A percentile compares a stretch with the other conserved stretches of the same genome.
These are phyloP conservation scores for Patella vulgata DNA, from an alignment of 1,140 invertebrate genomes.

Conservation along the genomic window DNA sequence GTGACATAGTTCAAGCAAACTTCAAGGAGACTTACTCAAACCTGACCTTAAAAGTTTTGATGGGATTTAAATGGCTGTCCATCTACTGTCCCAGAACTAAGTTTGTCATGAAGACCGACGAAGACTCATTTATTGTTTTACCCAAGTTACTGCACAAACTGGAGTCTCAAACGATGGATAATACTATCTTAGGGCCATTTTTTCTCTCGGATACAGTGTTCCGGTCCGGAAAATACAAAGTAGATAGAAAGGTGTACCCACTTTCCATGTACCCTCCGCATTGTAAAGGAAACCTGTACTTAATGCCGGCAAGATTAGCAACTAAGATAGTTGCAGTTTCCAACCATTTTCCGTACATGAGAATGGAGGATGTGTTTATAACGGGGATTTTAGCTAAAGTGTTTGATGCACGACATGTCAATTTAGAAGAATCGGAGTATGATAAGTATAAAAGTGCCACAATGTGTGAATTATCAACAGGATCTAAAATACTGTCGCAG, in stretches of 20 bases:
- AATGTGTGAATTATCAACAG: too few relatives aligned
- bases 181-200: conserved; percentile 13
- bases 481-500: too few relatives aligned
- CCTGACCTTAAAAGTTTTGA: conserved; percentile 86
- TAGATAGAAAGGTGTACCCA: conserved; percentile 38
- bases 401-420: conserved; percentile 32
- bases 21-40: conserved; percentile 84
- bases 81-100: conserved; percentile 73
- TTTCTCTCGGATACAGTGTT: conserved; percentile 26
- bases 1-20: conserved; percentile 82
- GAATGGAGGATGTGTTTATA: conserved; percentile 67
- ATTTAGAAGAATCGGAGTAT: conserved; percentile 16
- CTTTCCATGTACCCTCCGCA: conserved; percentile 46
- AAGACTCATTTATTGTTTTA: conserved; percentile 70
- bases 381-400: conserved; percentile 63
- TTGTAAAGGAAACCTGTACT: conserved; percentile 50
- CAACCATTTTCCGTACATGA: conserved; percentile 50
- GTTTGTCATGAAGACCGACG: conserved; percentile 69
- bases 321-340: conserved; percentile 41
- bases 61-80: conserved; percentile 82
- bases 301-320: conserved; percentile 44
- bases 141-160: conserved; percentile 40
- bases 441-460: too few relatives aligned
- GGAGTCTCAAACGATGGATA: background rate
- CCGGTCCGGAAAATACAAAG: conserved; percentile 44